These are phyloP conservation scores for Brienomyrus brachyistius DNA, from an alignment of 2,113 vertebrate species.

Conservation along the genomic window DNA sequence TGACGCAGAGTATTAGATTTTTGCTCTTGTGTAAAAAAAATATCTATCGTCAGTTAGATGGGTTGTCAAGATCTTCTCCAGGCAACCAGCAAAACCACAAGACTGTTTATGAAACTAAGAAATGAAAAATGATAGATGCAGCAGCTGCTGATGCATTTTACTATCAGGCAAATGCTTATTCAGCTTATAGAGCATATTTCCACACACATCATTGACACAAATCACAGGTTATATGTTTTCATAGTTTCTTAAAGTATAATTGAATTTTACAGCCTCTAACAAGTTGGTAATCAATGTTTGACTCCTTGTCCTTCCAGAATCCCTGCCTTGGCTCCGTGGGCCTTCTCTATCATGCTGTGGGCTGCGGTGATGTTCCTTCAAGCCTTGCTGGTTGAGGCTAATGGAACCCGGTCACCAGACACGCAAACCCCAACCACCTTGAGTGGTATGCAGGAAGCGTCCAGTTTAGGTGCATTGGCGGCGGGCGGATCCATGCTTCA, in stretches of 20 bases:
- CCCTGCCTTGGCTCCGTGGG: conserved; percentile 21
- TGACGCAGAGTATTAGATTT: neutral
- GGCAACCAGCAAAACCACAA: neutral
- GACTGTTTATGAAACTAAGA: neutral
- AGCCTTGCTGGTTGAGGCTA: neutral
- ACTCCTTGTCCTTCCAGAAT: conserved; percentile 36
- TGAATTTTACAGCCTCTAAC: neutral
- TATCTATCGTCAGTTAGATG: neutral
- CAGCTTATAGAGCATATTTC: neutral
- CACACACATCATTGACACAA: neutral
- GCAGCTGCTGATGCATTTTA: neutral
- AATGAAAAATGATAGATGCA: neutral
- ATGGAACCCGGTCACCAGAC: neutral
- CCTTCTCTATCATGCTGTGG: conserved; percentile 23
- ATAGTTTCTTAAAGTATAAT: neutral
- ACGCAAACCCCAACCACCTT: neutral
- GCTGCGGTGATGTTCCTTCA: conserved; percentile 13
- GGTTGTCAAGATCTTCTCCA: neutral
- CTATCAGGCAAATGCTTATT: neutral
- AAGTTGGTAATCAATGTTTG: neutral
- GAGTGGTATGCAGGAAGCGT: neutral
- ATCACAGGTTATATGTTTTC: neutral
- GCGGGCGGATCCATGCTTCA: neutral
- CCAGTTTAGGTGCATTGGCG: neutral
- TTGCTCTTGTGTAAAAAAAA: too few relatives aligned